Conservation (phyloP, 2,113 vertebrate species). For the Ornithorhynchus anatinus region DNA sequence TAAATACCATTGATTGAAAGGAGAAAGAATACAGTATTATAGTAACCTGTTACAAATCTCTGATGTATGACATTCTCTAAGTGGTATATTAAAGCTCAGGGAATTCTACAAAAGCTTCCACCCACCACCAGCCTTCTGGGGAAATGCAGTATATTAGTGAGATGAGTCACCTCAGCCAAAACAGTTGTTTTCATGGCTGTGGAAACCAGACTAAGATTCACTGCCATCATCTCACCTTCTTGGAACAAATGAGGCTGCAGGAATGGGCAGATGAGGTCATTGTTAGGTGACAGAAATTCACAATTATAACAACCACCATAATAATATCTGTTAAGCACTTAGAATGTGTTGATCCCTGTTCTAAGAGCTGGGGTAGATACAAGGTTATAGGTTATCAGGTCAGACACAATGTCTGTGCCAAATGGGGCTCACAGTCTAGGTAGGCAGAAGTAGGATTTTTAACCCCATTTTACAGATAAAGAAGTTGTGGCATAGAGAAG, state of each 20-base stretch:
- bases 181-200: background rate
- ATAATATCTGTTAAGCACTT: too few species aligned
- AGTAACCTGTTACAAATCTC: background rate
- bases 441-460: background rate
- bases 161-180: slow-evolving; percentile 37
- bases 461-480: background rate
- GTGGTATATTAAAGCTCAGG: slow-evolving; percentile 9
- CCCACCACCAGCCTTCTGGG: background rate
- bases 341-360: too few species aligned
- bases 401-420: too few species aligned
- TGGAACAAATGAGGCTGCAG: background rate
- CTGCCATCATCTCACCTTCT: background rate
- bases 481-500: background rate
- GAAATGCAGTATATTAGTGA: slow-evolving; percentile 16
- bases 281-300: too few species aligned
- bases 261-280: too few species aligned
- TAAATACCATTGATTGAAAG: too few species aligned
- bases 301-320: too few species aligned
- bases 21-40: too few species aligned
- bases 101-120: slow-evolving; percentile 18
- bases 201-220: slow-evolving; percentile 1
- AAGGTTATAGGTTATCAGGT: too few species aligned
- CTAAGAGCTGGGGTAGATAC: too few species aligned
- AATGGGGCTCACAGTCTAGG: too few species aligned
- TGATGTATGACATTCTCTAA: background rate